phyloP scores from a whole-genome alignment of 2,888 invertebrate species.

The Sialis lutaria region DNA sequence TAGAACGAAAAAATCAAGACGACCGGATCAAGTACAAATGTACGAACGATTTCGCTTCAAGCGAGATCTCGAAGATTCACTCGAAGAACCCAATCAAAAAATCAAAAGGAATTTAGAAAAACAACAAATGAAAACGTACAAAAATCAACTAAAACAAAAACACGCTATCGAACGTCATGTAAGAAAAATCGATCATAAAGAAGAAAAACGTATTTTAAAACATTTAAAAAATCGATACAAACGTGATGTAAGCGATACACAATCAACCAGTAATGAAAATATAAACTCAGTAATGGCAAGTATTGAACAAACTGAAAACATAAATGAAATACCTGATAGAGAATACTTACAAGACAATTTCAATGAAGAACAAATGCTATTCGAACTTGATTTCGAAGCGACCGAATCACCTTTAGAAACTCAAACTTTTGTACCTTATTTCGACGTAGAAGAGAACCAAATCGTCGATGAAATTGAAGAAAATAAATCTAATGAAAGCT shows the following conservation, averaged over 20 bases:
- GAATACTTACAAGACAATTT: no score
- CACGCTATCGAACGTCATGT: neutral
- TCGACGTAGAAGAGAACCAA: neutral
- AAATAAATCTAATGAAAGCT: neutral
- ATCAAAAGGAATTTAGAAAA: neutral
- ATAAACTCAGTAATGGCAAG: neutral
- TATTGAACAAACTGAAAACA: neutral
- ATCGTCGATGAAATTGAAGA: conserved; percentile 1
- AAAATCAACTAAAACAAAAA: neutral
- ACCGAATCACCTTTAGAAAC: no score
- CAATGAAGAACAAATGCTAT: no score
- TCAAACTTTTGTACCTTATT: neutral
- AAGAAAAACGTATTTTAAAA: neutral
- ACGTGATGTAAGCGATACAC: neutral
- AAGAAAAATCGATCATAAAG: neutral
- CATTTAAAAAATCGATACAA: neutral
- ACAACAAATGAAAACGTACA: neutral
- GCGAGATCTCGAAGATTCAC: neutral
- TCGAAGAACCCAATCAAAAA: neutral
- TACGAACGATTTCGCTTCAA: neutral
- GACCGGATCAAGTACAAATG: neutral
- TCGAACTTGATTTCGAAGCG: no score
- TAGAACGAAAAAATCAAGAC: neutral
- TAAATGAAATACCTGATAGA: no score
- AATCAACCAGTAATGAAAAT: neutral